phyloP scores from a whole-genome alignment of 2,113 vertebrate genomes.

The Hippolais icterina region DNA sequence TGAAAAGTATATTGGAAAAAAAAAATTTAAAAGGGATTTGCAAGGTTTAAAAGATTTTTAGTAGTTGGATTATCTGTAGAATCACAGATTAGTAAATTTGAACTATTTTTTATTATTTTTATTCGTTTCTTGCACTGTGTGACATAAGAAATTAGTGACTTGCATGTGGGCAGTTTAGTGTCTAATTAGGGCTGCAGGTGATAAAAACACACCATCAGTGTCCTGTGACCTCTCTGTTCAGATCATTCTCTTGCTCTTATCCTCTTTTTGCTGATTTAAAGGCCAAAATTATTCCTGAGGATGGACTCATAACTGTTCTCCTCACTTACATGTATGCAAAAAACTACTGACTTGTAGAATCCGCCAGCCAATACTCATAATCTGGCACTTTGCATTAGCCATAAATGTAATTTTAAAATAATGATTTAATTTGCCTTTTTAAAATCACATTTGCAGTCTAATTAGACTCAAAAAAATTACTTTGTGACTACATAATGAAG shows the following conservation, averaged over 20 bases:
- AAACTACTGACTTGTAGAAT: not conserved
- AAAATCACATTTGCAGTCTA: not conserved
- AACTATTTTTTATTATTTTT: not conserved
- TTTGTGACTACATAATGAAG: not conserved
- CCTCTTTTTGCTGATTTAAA: not conserved
- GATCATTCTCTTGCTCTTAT: not conserved
- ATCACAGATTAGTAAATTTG: not conserved
- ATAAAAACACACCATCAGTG: not conserved
- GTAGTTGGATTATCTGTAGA: not conserved
- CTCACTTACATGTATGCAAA: not conserved
- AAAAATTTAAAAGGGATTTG: not conserved
- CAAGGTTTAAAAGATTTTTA: not conserved
- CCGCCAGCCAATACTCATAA: not conserved
- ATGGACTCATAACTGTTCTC: not conserved
- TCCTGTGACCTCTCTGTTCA: not conserved
- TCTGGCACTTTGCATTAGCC: not conserved
- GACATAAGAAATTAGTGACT: not conserved
- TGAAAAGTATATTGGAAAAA: not conserved
- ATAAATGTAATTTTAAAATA: constrained; percentile 8
- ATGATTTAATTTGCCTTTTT: not conserved
- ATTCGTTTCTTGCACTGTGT: not conserved
- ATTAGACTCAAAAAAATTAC: constrained; percentile 4
- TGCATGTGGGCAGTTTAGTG: not conserved
- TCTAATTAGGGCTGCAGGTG: not conserved
- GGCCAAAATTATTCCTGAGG: not conserved